phyloP scores from a whole-genome alignment of 1,140 invertebrate genomes.

The Pinna nobilis region DNA sequence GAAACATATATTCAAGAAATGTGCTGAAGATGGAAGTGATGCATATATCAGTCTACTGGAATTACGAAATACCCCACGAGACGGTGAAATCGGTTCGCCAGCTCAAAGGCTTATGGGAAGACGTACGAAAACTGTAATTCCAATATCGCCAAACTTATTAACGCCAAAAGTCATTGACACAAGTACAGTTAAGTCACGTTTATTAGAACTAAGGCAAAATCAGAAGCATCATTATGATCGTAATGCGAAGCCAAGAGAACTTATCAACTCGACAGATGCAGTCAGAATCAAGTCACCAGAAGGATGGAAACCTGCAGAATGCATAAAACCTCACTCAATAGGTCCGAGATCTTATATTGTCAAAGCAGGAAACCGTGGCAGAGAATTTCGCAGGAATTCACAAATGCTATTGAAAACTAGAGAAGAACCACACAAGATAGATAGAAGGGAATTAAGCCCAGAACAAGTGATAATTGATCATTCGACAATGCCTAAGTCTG shows the following conservation, averaged over 20 bases:
- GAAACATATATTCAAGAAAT: conserved; percentile 12
- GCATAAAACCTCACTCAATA: not conserved
- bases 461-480: not conserved
- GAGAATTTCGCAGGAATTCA: not conserved
- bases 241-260: not conserved
- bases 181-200: not conserved
- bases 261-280: not conserved
- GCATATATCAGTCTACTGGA: conserved; percentile 30
- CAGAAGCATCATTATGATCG: conserved; percentile 21
- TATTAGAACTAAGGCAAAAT: not conserved
- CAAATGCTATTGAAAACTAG: conserved; percentile 3
- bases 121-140: not conserved
- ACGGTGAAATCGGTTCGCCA: conserved; percentile 23
- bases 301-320: conserved; percentile 26
- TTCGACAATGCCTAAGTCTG: not conserved
- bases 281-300: conserved; percentile 1
- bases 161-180: conserved; percentile 7
- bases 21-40: conserved; percentile 16
- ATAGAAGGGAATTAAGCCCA: not conserved
- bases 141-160: not conserved
- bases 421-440: conserved; percentile 11
- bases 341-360: not conserved
- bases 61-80: conserved; percentile 31
- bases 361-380: not conserved
- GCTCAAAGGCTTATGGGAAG: conserved; percentile 32